Evolutionary conservation across 2,888 invertebrate species (phyloP).

Genomic region (Timandra comae): DNA sequence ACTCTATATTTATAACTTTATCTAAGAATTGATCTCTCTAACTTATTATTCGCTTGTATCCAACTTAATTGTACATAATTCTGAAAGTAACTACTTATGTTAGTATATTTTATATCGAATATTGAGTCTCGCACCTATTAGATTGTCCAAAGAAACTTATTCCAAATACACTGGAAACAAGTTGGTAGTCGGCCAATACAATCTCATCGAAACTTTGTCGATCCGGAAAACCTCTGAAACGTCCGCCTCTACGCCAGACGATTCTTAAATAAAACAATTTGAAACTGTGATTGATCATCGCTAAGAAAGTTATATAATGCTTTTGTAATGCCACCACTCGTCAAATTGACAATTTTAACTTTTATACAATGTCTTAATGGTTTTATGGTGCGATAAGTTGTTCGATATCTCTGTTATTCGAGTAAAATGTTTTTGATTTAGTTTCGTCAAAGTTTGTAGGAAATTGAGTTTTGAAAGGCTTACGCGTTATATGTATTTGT

Average conservation of each 20-base stretch:
- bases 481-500: too few relatives aligned
- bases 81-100: too few relatives aligned
- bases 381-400: constrained; percentile 9
- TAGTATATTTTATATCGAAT: too few relatives aligned
- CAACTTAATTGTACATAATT: too few relatives aligned
- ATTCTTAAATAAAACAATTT: constrained; percentile 44
- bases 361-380: constrained; percentile 13
- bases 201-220: constrained; percentile 64
- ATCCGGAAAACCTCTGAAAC: constrained; percentile 34
- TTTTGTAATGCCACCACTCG: constrained; percentile 22
- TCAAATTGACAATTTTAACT: constrained; percentile 14
- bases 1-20: too few relatives aligned
- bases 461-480: too few relatives aligned
- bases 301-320: constrained; percentile 35
- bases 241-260: constrained; percentile 23
- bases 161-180: constrained; percentile 25
- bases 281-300: constrained; percentile 48
- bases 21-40: too few relatives aligned
- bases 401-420: too few relatives aligned
- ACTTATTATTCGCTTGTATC: too few relatives aligned
- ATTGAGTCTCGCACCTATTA: not conserved
- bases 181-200: constrained; percentile 68
- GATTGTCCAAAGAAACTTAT: constrained; percentile 10
- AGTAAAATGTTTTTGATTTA: too few relatives aligned
- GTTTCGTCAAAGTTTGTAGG: too few relatives aligned